Percentiles rank a stretch among this genome's conserved stretches.
phyloP scores from a whole-genome alignment of 2,113 vertebrate genomes.

The Odocoileus virginianus region DNA sequence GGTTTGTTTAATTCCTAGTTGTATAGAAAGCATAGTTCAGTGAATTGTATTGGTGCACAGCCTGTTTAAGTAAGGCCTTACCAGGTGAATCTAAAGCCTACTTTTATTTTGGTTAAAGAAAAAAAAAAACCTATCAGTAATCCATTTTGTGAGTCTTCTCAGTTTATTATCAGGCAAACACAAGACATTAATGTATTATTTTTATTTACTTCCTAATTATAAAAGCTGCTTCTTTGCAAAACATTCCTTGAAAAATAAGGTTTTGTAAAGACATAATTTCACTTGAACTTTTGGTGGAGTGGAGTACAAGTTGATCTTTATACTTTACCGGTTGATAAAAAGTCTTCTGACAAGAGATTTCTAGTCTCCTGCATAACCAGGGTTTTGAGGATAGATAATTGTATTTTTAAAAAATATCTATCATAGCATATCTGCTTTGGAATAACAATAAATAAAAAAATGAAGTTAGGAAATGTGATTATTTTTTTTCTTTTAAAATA shows the following conservation, averaged over 20 bases:
- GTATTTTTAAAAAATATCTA: conserved; percentile 22
- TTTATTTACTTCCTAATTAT: neutral
- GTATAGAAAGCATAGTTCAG: neutral
- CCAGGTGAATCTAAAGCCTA: neutral
- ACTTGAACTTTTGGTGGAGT: conserved; percentile 27
- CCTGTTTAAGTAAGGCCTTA: neutral
- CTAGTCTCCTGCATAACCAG: conserved; percentile 26
- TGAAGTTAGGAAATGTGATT: conserved; percentile 21
- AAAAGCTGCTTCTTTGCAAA: conserved; percentile 46
- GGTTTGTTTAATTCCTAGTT: neutral
- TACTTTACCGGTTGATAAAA: neutral
- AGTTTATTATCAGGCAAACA: neutral
- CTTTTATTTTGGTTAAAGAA: conserved; percentile 33
- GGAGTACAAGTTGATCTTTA: conserved; percentile 15
- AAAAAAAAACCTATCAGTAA: neutral
- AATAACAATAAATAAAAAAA: conserved; percentile 30
- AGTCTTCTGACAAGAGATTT: conserved; percentile 26
- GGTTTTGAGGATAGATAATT: conserved; percentile 5
- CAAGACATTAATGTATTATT: neutral
- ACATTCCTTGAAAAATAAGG: conserved; percentile 15
- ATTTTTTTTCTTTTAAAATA: neutral
- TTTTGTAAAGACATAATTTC: neutral
- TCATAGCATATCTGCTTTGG: conserved; percentile 19
- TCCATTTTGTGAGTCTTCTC: conserved; percentile 8
- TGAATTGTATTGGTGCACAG: neutral